phyloP scores from a whole-genome alignment of 2,888 invertebrate genomes.

The Mystacides longicornis region DNA sequence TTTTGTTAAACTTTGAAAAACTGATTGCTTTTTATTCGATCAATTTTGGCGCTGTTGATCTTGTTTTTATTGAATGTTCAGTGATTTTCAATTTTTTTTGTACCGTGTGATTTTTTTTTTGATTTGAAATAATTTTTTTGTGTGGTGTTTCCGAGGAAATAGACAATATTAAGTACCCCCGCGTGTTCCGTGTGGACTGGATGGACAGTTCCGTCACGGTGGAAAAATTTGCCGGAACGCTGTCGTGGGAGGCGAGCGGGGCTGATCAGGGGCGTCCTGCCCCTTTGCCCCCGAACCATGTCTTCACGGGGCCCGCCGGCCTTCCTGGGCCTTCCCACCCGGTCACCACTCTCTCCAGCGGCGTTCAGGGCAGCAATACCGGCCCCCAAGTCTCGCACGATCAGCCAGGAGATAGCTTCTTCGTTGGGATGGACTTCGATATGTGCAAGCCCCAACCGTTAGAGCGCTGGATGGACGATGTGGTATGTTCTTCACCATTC shows the following conservation, averaged over 20 bases:
- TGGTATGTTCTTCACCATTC: constrained; percentile 21
- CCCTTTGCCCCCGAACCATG: constrained; percentile 7
- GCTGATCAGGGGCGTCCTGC: not conserved
- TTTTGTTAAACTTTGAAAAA: no score
- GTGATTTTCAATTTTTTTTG: no score
- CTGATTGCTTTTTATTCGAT: no score
- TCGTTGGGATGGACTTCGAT: constrained; percentile 22
- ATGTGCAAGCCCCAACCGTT: constrained; percentile 18
- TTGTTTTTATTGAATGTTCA: no score
- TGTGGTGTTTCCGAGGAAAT: not conserved
- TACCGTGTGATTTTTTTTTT: not conserved
- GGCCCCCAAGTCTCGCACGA: constrained; percentile 4
- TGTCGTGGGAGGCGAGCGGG: constrained; percentile 16
- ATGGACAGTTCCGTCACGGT: constrained; percentile 5
- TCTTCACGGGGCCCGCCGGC: constrained; percentile 1
- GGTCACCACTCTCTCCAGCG: not conserved
- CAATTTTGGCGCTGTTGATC: no score
- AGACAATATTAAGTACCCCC: not conserved
- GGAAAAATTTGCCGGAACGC: constrained; percentile 14
- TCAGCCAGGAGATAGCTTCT: constrained; percentile 11
- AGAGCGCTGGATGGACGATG: constrained; percentile 24
- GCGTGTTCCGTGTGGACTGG: not conserved
- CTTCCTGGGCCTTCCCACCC: constrained; percentile 1
- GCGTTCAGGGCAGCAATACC: not conserved
- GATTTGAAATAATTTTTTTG: not conserved